These are phyloP conservation scores for Micronycteris hirsuta DNA, from an alignment of 2,113 vertebrate genomes.

Conservation along the genomic window DNA sequence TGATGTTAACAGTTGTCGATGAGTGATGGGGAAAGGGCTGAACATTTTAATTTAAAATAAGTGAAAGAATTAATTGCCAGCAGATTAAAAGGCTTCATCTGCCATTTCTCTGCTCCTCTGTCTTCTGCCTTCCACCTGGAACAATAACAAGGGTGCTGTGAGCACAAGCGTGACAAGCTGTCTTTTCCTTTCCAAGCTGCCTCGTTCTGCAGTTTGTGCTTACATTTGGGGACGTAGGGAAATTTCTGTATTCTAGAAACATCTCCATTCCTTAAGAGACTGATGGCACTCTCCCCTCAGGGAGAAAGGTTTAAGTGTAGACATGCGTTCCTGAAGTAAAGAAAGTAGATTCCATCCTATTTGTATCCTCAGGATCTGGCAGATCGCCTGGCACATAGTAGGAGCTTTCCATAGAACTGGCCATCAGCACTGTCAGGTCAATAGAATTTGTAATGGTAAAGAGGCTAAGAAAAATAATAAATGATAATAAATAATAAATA, in stretches of 20 bases:
- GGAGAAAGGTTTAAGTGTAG: not conserved
- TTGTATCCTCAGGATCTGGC: not conserved
- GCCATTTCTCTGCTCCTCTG: not conserved
- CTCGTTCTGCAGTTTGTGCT: not conserved
- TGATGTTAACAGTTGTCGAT: slow-evolving; percentile 54
- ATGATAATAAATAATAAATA: not conserved
- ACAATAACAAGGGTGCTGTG: not conserved
- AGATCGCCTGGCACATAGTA: not conserved
- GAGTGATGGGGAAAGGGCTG: slow-evolving; percentile 33
- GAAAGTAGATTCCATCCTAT: not conserved
- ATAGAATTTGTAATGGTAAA: not conserved
- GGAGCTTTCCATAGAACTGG: not conserved
- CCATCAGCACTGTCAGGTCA: not conserved
- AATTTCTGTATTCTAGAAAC: not conserved
- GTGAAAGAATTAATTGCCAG: slow-evolving; percentile 61
- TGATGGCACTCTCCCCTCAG: too few species aligned
- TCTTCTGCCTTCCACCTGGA: not conserved
- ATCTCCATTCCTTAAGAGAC: not conserved
- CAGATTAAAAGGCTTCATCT: slow-evolving; percentile 51
- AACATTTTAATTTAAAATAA: slow-evolving; percentile 67
- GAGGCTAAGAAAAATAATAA: not conserved
- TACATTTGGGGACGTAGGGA: not conserved
- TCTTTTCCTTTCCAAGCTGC: not conserved
- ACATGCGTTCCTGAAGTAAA: not conserved
- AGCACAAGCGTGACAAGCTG: not conserved